Evolutionary conservation across 2,797 vertebrate genomes (phyloP).

Genomic region (Bucorvus abyssinicus): DNA sequence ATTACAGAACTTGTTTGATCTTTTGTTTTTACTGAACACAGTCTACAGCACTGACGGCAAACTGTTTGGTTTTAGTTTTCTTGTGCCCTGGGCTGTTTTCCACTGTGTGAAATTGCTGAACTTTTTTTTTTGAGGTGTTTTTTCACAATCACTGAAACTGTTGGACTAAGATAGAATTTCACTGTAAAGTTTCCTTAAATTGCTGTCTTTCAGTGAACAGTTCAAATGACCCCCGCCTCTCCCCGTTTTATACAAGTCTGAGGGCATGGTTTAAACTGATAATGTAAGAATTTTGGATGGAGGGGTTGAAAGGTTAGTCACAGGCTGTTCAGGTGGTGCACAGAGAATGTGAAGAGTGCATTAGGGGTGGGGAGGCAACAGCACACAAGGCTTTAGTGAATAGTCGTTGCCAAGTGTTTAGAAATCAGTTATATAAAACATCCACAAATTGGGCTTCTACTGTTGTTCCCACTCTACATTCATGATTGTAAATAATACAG

Average conservation of each 20-base stretch:
- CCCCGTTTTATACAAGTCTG: constrained; percentile 24
- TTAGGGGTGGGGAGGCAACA: background rate
- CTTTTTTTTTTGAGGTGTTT: constrained; percentile 63
- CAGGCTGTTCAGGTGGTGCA: background rate
- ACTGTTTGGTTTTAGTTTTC: constrained; percentile 73
- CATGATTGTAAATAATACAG: background rate
- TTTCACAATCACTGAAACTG: constrained; percentile 77
- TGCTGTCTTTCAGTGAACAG: constrained; percentile 69
- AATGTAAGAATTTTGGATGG: background rate
- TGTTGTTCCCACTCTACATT: background rate
- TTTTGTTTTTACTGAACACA: constrained; percentile 65
- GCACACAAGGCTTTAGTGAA: background rate
- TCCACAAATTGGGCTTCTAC: background rate
- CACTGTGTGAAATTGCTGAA: constrained; percentile 68
- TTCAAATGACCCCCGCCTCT: constrained; percentile 16
- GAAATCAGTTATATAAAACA: background rate
- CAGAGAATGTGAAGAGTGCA: background rate
- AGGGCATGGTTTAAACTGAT: constrained; percentile 13
- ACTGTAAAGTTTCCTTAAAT: constrained; percentile 71
- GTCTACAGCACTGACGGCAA: constrained; percentile 64
- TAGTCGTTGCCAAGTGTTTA: background rate
- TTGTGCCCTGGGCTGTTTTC: constrained; percentile 72
- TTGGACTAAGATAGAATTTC: constrained; percentile 72
- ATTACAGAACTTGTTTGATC: constrained; percentile 64
- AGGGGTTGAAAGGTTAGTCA: background rate